Evolutionary conservation across 2,797 vertebrate species (phyloP).

Genomic region (Echeneis naucrates): DNA sequence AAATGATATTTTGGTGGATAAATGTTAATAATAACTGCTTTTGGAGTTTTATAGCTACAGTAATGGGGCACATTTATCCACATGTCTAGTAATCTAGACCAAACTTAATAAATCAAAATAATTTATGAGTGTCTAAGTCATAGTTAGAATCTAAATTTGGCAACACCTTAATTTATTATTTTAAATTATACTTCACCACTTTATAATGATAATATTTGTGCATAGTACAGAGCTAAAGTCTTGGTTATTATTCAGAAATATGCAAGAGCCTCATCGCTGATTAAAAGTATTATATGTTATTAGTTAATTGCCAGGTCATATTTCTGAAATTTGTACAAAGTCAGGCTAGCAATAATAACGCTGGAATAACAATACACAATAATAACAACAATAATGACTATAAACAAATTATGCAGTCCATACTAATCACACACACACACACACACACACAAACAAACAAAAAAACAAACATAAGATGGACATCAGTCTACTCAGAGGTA

Average conservation of each 20-base stretch:
- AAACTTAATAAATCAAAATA: background rate
- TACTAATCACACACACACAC: too few species aligned
- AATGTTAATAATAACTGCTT: constrained; percentile 7
- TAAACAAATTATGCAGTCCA: too few species aligned
- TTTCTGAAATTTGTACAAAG: too few species aligned
- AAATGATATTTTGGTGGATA: constrained; percentile 8
- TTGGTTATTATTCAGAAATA: background rate
- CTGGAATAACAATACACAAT: too few species aligned
- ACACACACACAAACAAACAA: too few species aligned
- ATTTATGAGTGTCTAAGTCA: background rate
- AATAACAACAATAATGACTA: too few species aligned
- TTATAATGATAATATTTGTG: background rate
- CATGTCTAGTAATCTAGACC: background rate
- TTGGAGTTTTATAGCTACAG: background rate
- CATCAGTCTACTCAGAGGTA: too few species aligned
- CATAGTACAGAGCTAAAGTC: background rate
- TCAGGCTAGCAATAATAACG: too few species aligned
- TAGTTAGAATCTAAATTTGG: background rate
- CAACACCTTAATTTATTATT: background rate
- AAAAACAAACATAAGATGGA: too few species aligned
- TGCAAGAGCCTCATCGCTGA: background rate
- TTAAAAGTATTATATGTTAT: too few species aligned
- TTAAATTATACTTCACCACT: background rate
- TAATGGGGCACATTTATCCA: constrained; percentile 1
- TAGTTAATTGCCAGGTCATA: too few species aligned